Conservation (phyloP, 2,113 vertebrate genomes). For the Tetraodon nigroviridis region DNA sequence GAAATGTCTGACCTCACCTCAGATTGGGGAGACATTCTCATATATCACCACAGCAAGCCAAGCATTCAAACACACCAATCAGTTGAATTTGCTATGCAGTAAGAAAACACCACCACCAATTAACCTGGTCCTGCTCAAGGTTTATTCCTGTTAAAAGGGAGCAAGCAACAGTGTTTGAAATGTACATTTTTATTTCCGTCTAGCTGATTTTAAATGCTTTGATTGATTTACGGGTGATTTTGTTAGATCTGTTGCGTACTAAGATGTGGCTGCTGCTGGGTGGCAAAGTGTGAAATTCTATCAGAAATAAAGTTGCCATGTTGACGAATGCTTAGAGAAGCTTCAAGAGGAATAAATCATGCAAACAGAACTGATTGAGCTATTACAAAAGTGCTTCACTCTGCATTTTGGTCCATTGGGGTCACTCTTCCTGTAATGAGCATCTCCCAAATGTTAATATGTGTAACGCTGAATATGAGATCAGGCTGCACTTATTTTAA, state of each 20-base stretch:
- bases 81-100: not conserved
- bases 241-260: not conserved
- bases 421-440: constrained; percentile 11
- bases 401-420: constrained; percentile 16
- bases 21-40: constrained; percentile 3
- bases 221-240: not conserved
- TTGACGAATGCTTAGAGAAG: not conserved
- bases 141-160: too few species aligned
- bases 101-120: too few species aligned
- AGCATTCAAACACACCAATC: not conserved
- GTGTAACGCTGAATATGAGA: constrained; percentile 9
- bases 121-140: too few species aligned
- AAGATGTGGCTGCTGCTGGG: not conserved
- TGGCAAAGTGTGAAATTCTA: not conserved
- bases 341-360: constrained; percentile 7
- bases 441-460: constrained; percentile 18
- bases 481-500: not conserved
- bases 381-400: constrained; percentile 16
- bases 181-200: not conserved
- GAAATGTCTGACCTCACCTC: constrained; percentile 27
- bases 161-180: constrained; percentile 5
- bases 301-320: not conserved
- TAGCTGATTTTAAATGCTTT: not conserved
- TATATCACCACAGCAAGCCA: constrained; percentile 19
- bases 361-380: constrained; percentile 1